Evolutionary conservation across 2,113 vertebrate genomes (phyloP), one percentile per base, ranked within the genome.

Genomic region (Pseudopipra pipra): DNA sequence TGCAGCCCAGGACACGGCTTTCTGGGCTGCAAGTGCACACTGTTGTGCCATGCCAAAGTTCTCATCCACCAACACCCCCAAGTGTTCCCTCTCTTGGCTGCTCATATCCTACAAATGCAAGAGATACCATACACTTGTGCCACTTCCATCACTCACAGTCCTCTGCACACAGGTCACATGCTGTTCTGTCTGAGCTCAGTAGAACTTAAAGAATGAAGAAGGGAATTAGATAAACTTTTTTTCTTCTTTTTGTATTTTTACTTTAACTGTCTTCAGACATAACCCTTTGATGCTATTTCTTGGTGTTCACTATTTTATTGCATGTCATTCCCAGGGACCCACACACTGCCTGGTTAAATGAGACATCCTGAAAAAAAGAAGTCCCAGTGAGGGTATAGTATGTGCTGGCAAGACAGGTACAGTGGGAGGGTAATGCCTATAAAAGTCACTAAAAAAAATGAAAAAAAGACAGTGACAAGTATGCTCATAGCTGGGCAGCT

Each of bases 301-400:
- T 61, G 35, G 11, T 62, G 59, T 27, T 62, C 59, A 62, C 25
- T 25, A 39, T 39, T 39, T 39, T 39, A 39, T 39, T 39, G 37
- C 8, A 17, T 8, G 17, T 39, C 37, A 39, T 39, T 19, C 33
- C 46, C 33, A 20, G 25, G 44, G 33, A 18, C 4, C 22, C 8
- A n/a, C 44, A 14, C 33, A 20, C 33, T 27, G 33, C 46, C 46
- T 35, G 12, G 24, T 18, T 4, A 19, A 41, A 21, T 8, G 8
- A 7, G n/a, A 17, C 35, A 5, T 12, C 25, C 31, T 18, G 52
- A 5, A 25, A 43, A 8, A 6, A 78, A 23, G 39, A 17, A 3
- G 41, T 15, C 30, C n/a, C 5, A 1, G 5, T 1, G 11, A 23
- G 15, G 18, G 22, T 2, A 5, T 3, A 12, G 24, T 7, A 3